Percentiles rank a stretch among this genome's conserved stretches.
These are phyloP conservation scores for Dryococelus australis DNA, from an alignment of 2,888 invertebrate genomes.

Conservation along the genomic window DNA sequence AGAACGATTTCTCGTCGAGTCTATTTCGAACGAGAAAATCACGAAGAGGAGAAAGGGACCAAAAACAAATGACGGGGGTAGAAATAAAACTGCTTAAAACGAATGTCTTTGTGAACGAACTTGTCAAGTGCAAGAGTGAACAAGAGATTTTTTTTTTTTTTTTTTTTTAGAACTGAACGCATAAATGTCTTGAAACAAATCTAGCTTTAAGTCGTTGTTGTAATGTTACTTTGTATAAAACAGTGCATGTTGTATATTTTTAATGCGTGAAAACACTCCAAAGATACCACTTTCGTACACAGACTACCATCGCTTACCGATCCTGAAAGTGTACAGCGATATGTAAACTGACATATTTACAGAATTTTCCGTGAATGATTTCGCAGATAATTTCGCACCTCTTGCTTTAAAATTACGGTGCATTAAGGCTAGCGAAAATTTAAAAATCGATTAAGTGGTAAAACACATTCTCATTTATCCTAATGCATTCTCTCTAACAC, in stretches of 20 bases:
- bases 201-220: neutral
- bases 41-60: neutral
- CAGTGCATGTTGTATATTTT: constrained; percentile 1
- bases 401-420: no score
- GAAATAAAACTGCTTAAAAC: neutral
- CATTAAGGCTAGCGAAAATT: no score
- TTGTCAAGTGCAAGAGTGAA: neutral
- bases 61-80: neutral
- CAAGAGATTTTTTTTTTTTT: neutral
- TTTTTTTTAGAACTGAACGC: neutral
- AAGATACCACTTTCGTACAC: no score
- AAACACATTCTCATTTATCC: no score
- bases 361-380: no score
- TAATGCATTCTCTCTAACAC: no score
- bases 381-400: no score
- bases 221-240: constrained; percentile 7
- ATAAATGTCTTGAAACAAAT: neutral
- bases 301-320: no score
- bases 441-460: no score
- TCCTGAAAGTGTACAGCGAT: no score
- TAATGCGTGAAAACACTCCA: neutral
- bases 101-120: neutral
- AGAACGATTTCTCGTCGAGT: neutral
- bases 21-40: neutral
- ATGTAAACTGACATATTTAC: no score